Conservation (phyloP, 2,888 invertebrate species). For the Sthenelais limicola region DNA sequence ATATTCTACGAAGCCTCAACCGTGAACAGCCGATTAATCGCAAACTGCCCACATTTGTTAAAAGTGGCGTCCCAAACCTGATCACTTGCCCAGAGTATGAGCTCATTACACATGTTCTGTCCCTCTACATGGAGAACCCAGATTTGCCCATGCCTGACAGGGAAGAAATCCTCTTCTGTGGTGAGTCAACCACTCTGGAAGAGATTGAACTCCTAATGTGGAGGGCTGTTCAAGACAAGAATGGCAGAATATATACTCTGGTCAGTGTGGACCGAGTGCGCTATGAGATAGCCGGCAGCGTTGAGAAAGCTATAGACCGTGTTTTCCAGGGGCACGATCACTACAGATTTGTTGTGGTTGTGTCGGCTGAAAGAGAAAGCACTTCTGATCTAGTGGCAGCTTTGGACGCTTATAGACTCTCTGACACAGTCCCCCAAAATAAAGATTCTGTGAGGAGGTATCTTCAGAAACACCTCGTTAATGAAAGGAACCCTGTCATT, state of each 20-base stretch:
- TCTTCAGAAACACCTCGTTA: constrained; percentile 53
- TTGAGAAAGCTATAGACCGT: constrained; percentile 29
- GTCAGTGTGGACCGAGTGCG: constrained; percentile 57
- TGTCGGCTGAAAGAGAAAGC: constrained; percentile 60
- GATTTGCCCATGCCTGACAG: constrained; percentile 48
- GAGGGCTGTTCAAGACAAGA: constrained; percentile 53
- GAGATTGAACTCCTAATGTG: constrained; percentile 48
- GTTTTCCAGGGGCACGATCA: not conserved
- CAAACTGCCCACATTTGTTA: constrained; percentile 52
- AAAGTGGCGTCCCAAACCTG: constrained; percentile 58
- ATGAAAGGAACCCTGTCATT: too few relatives aligned
- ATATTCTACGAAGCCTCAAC: constrained; percentile 55
- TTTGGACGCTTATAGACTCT: constrained; percentile 56
- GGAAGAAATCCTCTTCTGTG: constrained; percentile 57
- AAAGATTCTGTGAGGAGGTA: constrained; percentile 49
- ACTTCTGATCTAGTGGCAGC: constrained; percentile 61
- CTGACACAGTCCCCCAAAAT: constrained; percentile 45
- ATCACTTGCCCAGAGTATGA: constrained; percentile 54
- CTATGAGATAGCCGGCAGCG: constrained; percentile 51
- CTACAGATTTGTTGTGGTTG: constrained; percentile 59
- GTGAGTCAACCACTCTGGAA: constrained; percentile 53
- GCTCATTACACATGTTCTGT: constrained; percentile 45
- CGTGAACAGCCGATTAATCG: constrained; percentile 47
- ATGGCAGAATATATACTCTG: constrained; percentile 56
- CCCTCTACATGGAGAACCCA: constrained; percentile 44